A percentile compares a stretch with the other conserved stretches of the same genome.
phyloP scores from a whole-genome alignment of 2,797 vertebrate species.

The Prionace glauca region DNA sequence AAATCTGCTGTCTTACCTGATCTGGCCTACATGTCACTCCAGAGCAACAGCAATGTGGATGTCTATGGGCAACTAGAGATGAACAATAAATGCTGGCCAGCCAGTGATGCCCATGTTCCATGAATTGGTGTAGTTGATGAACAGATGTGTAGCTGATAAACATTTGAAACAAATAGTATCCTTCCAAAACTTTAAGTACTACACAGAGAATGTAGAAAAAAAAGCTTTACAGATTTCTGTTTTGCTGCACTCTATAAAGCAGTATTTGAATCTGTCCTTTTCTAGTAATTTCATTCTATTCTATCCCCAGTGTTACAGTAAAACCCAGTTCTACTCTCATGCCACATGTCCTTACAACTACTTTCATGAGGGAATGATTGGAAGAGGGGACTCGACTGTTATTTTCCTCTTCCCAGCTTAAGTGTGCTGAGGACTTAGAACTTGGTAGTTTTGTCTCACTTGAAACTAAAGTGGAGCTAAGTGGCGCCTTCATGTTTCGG shows the following conservation, averaged over 20 bases:
- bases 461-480: not conserved
- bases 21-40: too few relatives aligned
- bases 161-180: not conserved
- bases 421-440: not conserved
- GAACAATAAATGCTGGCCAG: too few relatives aligned
- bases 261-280: not conserved
- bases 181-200: not conserved
- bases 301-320: not conserved
- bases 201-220: not conserved
- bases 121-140: not conserved
- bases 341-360: not conserved
- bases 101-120: too few relatives aligned
- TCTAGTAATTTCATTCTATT: not conserved
- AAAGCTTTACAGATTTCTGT: not conserved
- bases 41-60: too few relatives aligned
- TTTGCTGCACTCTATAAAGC: not conserved
- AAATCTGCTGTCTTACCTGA: too few relatives aligned
- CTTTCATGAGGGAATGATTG: not conserved
- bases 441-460: not conserved
- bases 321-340: not conserved
- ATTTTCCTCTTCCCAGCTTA: not conserved
- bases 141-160: not conserved
- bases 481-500: not conserved
- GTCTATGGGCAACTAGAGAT: too few relatives aligned
- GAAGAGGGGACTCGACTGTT: not conserved